Evolutionary conservation across 1,140 invertebrate species (phyloP).

Genomic region (Venturia canescens): DNA sequence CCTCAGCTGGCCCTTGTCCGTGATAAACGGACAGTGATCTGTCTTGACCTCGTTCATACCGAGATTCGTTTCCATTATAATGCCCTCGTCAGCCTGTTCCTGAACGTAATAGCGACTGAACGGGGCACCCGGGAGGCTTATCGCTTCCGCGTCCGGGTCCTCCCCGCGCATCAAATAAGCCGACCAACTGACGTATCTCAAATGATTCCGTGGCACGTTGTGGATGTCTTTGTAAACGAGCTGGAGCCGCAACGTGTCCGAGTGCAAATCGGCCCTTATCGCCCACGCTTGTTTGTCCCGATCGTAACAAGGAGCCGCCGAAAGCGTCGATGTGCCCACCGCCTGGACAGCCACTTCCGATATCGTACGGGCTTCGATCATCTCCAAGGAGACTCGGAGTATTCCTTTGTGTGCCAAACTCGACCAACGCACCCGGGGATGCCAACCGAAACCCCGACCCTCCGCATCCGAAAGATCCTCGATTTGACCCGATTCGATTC

Average conservation of each 20-base stretch:
- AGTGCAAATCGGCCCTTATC: constrained; percentile 88
- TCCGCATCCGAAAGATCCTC: constrained; percentile 88
- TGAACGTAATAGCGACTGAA: constrained; percentile 92
- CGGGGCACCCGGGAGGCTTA: constrained; percentile 84
- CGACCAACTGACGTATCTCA: constrained; percentile 89
- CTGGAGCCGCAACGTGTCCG: constrained; percentile 86
- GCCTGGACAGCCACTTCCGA: constrained; percentile 82
- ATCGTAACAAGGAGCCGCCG: constrained; percentile 87
- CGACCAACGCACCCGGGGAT: constrained; percentile 80
- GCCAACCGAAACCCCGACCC: constrained; percentile 86
- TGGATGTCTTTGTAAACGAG: constrained; percentile 92
- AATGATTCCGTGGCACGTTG: constrained; percentile 89
- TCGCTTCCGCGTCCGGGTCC: constrained; percentile 78
- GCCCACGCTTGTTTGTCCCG: constrained; percentile 91
- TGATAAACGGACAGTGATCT: constrained; percentile 85
- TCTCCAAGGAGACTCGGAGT: constrained; percentile 85
- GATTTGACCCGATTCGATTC: constrained; percentile 86
- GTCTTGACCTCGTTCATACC: constrained; percentile 88
- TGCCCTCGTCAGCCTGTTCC: constrained; percentile 88
- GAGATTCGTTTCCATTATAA: constrained; percentile 90
- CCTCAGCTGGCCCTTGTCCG: constrained; percentile 86
- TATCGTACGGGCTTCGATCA: constrained; percentile 86
- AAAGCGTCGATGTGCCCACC: constrained; percentile 67
- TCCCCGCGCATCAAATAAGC: constrained; percentile 83
- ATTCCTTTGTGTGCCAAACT: constrained; percentile 80